A percentile compares a stretch with the other conserved stretches of the same genome.
Conservation (phyloP, 2,888 invertebrate species). For the Dendrolimus houi region DNA sequence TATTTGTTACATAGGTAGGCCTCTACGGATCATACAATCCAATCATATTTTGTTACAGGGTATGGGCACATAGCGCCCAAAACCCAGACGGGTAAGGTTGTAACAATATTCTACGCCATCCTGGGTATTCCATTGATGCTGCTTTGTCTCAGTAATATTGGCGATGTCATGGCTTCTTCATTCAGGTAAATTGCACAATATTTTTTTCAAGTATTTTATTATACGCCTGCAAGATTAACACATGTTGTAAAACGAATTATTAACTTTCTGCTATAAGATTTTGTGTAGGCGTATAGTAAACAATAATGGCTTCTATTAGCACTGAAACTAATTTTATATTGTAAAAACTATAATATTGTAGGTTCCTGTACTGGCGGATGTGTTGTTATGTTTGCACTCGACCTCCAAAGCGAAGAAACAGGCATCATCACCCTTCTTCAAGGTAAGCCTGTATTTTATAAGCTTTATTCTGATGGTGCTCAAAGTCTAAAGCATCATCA, state of each 20-base stretch:
- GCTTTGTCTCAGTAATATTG: conserved; percentile 94
- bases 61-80: conserved; percentile 97
- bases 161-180: conserved; percentile 95
- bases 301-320: not conserved
- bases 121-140: conserved; percentile 96
- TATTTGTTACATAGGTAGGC: too few species aligned
- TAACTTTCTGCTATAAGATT: not conserved
- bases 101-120: conserved; percentile 97
- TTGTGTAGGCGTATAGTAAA: not conserved
- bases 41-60: conserved; percentile 70
- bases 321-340: not conserved
- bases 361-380: conserved; percentile 94
- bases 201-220: too few species aligned
- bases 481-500: too few species aligned
- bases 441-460: conserved; percentile 18
- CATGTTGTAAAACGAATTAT: not conserved
- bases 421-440: conserved; percentile 33
- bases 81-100: conserved; percentile 94
- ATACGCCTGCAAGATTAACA: not conserved
- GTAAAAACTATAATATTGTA: conserved; percentile 22
- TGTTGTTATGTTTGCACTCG: conserved; percentile 94
- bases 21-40: too few species aligned
- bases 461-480: too few species aligned
- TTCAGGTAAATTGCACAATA: conserved; percentile 78
- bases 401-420: conserved; percentile 77